These are phyloP conservation scores for Gila robusta DNA, from an alignment of 2,797 vertebrate species.

Conservation along the genomic window DNA sequence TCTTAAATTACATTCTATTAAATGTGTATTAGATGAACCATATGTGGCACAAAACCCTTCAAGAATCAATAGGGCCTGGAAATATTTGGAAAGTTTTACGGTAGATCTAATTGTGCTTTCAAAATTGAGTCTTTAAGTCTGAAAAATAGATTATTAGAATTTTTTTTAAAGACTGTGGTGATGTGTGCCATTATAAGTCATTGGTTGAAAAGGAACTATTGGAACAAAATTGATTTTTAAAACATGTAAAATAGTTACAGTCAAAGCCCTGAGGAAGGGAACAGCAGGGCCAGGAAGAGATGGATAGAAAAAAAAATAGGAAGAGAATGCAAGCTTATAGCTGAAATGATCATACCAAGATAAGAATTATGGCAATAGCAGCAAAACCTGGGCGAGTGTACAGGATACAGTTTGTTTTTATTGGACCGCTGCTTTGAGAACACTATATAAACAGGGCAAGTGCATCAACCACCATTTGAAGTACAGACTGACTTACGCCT, in stretches of 20 bases:
- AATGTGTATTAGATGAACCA: conserved; percentile 40
- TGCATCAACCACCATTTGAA: conserved; percentile 30
- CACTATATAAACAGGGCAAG: conserved; percentile 42
- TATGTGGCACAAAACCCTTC: background rate
- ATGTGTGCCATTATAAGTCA: background rate
- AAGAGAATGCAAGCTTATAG: conserved; percentile 10
- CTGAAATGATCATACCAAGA: conserved; percentile 27
- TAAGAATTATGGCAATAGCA: conserved; percentile 47
- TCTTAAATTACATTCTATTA: conserved; percentile 61
- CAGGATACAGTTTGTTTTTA: conserved; percentile 45
- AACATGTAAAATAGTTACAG: conserved; percentile 33
- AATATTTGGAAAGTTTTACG: background rate
- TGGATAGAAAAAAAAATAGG: conserved; percentile 23
- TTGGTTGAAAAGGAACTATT: conserved; percentile 1
- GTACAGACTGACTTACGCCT: background rate
- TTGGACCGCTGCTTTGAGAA: conserved; percentile 39
- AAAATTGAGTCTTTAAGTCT: background rate
- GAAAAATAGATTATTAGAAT: background rate
- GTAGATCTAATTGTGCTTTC: too few relatives aligned
- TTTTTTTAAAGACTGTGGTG: background rate
- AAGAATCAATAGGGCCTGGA: background rate
- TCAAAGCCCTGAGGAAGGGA: conserved; percentile 11
- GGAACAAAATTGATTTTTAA: conserved; percentile 9
- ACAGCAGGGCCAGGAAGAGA: conserved; percentile 9
- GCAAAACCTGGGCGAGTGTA: conserved; percentile 11